These are phyloP conservation scores for Euschistus heros DNA, from an alignment of 1,140 invertebrate genomes.

Conservation along the genomic window DNA sequence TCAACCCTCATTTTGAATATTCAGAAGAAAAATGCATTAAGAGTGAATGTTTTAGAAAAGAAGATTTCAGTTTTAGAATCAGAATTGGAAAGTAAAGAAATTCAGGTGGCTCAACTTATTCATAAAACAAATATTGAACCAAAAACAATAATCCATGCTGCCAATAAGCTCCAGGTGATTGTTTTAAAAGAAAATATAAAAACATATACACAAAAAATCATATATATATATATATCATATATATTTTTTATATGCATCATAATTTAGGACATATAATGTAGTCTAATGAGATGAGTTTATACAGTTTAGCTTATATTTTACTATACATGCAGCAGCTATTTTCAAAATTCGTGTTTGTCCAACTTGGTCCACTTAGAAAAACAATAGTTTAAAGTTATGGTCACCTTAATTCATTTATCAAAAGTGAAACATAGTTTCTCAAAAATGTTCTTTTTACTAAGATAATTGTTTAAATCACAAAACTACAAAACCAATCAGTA, in stretches of 20 bases:
- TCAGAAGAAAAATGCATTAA: conserved; percentile 69
- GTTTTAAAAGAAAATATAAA: conserved; percentile 11
- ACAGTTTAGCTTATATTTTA: neutral
- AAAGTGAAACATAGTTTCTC: too few relatives aligned
- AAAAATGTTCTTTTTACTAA: too few relatives aligned
- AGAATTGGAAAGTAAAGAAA: conserved; percentile 56
- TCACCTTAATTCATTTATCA: too few relatives aligned
- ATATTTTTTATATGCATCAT: too few relatives aligned
- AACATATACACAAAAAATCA: neutral
- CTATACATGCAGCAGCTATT: too few relatives aligned
- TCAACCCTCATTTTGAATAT: conserved; percentile 70
- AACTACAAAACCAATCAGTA: too few relatives aligned
- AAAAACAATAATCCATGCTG: conserved; percentile 43
- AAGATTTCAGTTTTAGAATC: conserved; percentile 55
- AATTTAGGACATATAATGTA: too few relatives aligned
- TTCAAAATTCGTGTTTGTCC: too few relatives aligned
- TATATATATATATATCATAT: too few relatives aligned
- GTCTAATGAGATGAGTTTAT: neutral
- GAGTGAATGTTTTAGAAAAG: conserved; percentile 62
- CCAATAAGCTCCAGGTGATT: conserved; percentile 49
- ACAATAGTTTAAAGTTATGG: too few relatives aligned
- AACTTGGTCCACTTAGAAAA: too few relatives aligned
- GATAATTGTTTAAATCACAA: too few relatives aligned
- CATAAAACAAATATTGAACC: conserved; percentile 48
- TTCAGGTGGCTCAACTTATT: conserved; percentile 54